Base-by-base conservation (phyloP, 2,797 vertebrate genomes). In the Nyctibius grandis region DNA sequence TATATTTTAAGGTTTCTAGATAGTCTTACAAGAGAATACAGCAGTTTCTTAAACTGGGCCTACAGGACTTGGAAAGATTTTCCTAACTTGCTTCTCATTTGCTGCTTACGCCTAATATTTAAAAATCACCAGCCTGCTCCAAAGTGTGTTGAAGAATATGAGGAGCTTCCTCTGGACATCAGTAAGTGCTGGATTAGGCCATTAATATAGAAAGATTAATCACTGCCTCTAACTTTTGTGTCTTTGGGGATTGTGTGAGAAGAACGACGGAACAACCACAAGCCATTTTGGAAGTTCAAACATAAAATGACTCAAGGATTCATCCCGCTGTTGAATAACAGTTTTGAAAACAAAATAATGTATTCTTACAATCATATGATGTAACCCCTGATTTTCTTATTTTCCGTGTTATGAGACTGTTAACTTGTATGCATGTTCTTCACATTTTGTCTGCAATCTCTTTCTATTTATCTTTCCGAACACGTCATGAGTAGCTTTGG, bases 221-320 rank as follows among this genome's bases (percentile, higher is more conserved):
- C 88, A 81, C 74, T 78, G 82, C 15, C 78, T 91, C 38, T 50
- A 83, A 91, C 42, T 29, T 75, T 6, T 81, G 54, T 60, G 82
- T 90, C 70, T 84, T 86, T 86, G 84, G 89, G 88, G 82, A 95
- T 38, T 92, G 50, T 91, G 91, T 76, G 77, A 95, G 88, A 94
- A 89, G 48, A 95, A 90, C 4, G 56, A 91, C 15, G 48, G 91
- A 96, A 96, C 88, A 95, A 93, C 94, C 96, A 87, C 90, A 95
- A 95, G 86, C 38, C 88, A 57, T 91, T 96, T 34, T 91, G 81
- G 64, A 94, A 92, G 88, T 72, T 83, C 85, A 77, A 89, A 34
- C 57, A 61, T 34, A 47, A 90, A 60, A 95, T 96, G 96, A 95
- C 77, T 95, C 93, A 96, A 96, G 70, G 86, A 94, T 85, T 93